Base-by-base conservation (phyloP, 1,140 invertebrate genomes). In the Pseudomyrmex dendroicus region DNA sequence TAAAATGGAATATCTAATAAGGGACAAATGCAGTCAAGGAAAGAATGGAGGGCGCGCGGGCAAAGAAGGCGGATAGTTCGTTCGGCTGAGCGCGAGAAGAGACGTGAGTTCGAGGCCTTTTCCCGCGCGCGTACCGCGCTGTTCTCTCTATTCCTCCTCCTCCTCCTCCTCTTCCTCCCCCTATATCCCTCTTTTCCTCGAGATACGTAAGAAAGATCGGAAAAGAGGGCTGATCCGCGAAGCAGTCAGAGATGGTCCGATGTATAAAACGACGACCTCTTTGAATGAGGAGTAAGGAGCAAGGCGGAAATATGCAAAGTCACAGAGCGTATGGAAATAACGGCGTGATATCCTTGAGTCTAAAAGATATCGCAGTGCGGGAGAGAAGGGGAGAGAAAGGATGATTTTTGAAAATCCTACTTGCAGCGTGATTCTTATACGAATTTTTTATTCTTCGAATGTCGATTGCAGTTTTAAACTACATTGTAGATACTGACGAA, bases 1-100 rank as follows among this genome's bases (percentile, higher is more conserved):
- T 93, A 92, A 92, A 93, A 94, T 91, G 92, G 92, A 94, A 93
- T 93, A 93, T 93, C 92, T 93, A 92, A 93, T 93, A 93, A 92
- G 91, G 91, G 84, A 92, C 91, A 91, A 92, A 92, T 90, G 89
- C 84, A 91, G 90, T 91, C 89, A 89, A 90, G 87, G 86, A 88
- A 89, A 91, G 89, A 90, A 92, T 90, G 86, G 89, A 78, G 72
- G 86, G 78, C 61, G 70, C 77, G 82, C 77, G 82, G 82, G 68
- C 73, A 52, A 80, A 80, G 63, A 54, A 76, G 54, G 80, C 80
- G 82, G 82, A 68, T 84, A 84, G 89, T 86, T 87, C 83, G 83
- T 74, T 83, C 89, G 80, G 66, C 85, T 25, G 61, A 67, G 83
- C 46, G 66, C 56, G 62, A 82, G 57, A 77, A 66, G 68, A 64